Evolutionary conservation across 2,113 vertebrate species (phyloP).

Genomic region (Anser brachyrhynchus): DNA sequence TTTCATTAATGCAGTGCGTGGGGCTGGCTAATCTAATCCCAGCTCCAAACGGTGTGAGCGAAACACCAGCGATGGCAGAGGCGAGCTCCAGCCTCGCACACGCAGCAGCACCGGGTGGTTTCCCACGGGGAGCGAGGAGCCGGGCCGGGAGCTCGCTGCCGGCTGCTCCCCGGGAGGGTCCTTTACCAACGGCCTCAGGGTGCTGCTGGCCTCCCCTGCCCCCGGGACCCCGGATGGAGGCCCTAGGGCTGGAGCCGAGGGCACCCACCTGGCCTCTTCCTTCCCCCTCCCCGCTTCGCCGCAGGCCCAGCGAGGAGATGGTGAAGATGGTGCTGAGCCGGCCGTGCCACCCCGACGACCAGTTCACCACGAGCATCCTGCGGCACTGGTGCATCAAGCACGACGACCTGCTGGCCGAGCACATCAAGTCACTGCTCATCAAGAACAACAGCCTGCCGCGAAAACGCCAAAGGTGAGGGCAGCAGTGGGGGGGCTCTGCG

Average conservation of each 20-base stretch:
- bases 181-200: rapidly evolving
- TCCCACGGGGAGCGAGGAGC: rapidly evolving
- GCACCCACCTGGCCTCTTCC: too few relatives aligned
- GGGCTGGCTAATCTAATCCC: not conserved
- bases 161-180: not conserved
- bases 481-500: too few relatives aligned
- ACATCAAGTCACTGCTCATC: conserved; percentile 95
- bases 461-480: conserved; percentile 88
- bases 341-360: conserved; percentile 91
- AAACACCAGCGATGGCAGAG: not conserved
- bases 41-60: not conserved
- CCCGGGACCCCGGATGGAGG: not conserved
- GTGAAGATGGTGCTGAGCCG: conserved; percentile 97
- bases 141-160: not conserved
- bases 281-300: rapidly evolving
- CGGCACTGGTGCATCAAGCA: conserved; percentile 94
- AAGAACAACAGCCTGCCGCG: conserved; percentile 97
- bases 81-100: not conserved
- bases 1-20: not conserved
- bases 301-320: conserved; percentile 95
- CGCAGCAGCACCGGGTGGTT: not conserved
- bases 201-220: not conserved
- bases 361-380: conserved; percentile 97
- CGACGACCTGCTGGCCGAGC: conserved; percentile 89
- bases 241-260: too few relatives aligned